These are phyloP conservation scores for Bubalus kerabau DNA, from an alignment of 2,113 vertebrate genomes.

Conservation along the genomic window DNA sequence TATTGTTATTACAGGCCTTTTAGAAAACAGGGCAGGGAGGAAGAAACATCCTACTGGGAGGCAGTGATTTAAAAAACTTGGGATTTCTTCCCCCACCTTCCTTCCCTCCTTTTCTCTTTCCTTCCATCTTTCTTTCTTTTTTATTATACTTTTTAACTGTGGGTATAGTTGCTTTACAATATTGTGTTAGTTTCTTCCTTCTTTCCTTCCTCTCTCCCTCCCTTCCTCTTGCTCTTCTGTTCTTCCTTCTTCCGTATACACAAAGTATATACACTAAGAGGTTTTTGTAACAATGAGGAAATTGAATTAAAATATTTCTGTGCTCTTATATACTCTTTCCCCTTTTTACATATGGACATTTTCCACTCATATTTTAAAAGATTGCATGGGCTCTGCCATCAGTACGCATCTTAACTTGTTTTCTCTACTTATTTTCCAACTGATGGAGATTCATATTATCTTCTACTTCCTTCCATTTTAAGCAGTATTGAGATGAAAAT, in stretches of 20 bases:
- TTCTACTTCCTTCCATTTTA: neutral
- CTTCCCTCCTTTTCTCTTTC: neutral
- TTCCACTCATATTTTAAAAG: neutral
- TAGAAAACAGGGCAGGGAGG: neutral
- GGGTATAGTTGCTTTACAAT: neutral
- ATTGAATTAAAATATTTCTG: neutral
- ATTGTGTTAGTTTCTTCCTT: neutral
- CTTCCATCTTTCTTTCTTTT: neutral
- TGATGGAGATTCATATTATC: neutral
- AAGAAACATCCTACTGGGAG: neutral
- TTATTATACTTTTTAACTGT: neutral
- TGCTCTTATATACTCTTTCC: neutral
- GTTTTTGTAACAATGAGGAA: neutral
- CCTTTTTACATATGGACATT: neutral
- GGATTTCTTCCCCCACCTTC: neutral
- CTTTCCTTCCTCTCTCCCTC: neutral
- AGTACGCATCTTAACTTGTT: neutral
- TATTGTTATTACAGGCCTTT: neutral
- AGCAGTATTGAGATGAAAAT: conserved; percentile 7
- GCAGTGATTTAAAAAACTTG: neutral
- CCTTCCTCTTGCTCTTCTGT: fast-evolving
- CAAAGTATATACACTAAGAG: neutral
- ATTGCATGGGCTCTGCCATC: neutral
- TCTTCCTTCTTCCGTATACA: neutral
- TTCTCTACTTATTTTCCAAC: neutral